Base-by-base conservation (phyloP, 2,888 invertebrate genomes). In the Stenodera caucasica region DNA sequence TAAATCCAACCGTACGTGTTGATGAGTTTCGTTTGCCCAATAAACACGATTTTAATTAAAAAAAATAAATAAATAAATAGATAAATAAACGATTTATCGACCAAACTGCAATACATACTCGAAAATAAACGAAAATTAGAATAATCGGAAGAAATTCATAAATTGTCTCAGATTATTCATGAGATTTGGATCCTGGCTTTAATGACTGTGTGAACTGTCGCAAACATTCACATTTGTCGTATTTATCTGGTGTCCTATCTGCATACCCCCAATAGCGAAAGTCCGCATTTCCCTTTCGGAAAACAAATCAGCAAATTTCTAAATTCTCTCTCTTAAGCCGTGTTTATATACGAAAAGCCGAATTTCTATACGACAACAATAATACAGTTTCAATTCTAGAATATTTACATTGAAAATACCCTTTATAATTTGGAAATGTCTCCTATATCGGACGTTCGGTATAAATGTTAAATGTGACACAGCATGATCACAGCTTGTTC, bases 11-110 rank as follows among this genome's bases (percentile, higher is more conserved):
- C 54, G 56, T 61, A 61, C 62, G 68, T 71, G 69, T 67, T 71
- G 71, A 72, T 72, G 70, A 70, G 70, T 69, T 69, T 65, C 68
- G 68, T 69, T 69, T 64, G 57, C 58, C 58, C 66, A 68, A 70
- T 70, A 67, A 64, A 65, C 66, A 64, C 64, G 66, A 57, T 63
- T 69, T 70, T 72, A 71, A 72, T 70, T 70, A 70, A 70, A 72
- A 70, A 67, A 58, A 53, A 21, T 21, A 11, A 21, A 11, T 21
- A 21, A 11, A 29, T n/a, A 15, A n/a, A 29, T 21, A 12, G n/a
- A 32, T 32, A 51, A n/a, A 50, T 9, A 14, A 5, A n/a, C 15
- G 32, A 26, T 15, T 29, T 18, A 51, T 18, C 29, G 15, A 18
- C 11, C 4, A 5, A 26, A 26, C 5, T 26, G 2, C 26, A 26